Base-by-base conservation (phyloP, 2,113 vertebrate species). In the Sturnus vulgaris region DNA sequence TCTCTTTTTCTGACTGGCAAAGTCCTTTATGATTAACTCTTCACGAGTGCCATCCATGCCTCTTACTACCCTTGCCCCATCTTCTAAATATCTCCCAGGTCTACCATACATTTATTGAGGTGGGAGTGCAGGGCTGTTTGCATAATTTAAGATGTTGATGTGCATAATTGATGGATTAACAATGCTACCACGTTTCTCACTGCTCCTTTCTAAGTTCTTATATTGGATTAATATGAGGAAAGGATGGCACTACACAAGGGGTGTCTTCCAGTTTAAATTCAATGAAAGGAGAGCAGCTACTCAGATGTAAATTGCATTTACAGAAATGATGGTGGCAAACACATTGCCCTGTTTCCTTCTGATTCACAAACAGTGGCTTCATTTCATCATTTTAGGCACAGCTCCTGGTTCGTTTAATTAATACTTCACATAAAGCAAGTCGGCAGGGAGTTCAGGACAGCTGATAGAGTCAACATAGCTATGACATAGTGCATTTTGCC, bases 211-310 rank as follows among this genome's bases (percentile, higher is more conserved):
- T 37, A 59, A 21, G 9, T 63, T 66, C 15, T 25, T 49, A 28
- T 44, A 10, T 2, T 49, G 28, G 7, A 47, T 49, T 61, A 46
- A 18, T 27, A 59, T 10, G 27, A 76, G 9, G 31, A n/a, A 66
- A 86, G 19, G 12, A 68, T 40, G 61, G 60, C 0, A 0, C 7
- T 52, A 31, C 8, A 15, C 1, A 1, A 28, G 17, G 31, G 19
- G 11, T 35, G 15, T 56, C 21, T 25, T 52, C n/a, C 28, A 83
- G 16, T 16, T 81, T 69, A 53, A 91, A 79, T 56, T 46, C 86
- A 85, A 60, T 20, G 1, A 66, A 61, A 65, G 33, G 27, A 84
- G 18, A 87, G 10, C 31, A 75, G 12, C 5, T 13, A 63, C 4
- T 1, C 12, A 24, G 23, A 73, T 14, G 4, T 30, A 71, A 86